phyloP scores from a whole-genome alignment of 2,113 vertebrate genomes.

The Gallinago media region DNA sequence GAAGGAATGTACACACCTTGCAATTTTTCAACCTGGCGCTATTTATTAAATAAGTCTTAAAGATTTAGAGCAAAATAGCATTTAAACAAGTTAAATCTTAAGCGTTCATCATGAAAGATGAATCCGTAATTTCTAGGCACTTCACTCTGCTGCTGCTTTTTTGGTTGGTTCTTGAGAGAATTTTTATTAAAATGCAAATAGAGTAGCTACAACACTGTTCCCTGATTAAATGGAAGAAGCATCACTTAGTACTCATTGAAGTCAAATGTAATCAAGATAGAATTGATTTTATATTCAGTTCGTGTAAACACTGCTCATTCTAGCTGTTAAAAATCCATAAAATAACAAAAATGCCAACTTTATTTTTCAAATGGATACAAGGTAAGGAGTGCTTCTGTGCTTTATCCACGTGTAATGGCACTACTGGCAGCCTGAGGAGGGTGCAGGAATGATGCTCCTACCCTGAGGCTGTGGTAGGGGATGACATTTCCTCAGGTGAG shows the following conservation, averaged over 20 bases:
- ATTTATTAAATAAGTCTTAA: background rate
- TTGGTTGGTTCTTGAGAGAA: slow-evolving; percentile 23
- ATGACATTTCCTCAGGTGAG: background rate
- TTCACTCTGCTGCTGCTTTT: slow-evolving; percentile 13
- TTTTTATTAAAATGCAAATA: slow-evolving; percentile 73
- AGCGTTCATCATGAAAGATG: background rate
- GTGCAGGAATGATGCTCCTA: background rate
- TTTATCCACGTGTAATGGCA: background rate
- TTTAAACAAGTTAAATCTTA: background rate
- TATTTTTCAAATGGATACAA: slow-evolving; percentile 57
- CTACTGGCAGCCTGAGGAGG: background rate
- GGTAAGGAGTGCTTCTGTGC: background rate
- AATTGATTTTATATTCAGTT: slow-evolving; percentile 75
- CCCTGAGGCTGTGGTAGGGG: background rate
- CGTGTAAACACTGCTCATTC: slow-evolving; percentile 67
- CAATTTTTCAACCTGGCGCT: background rate
- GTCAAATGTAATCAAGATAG: slow-evolving; percentile 77
- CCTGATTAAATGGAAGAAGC: slow-evolving; percentile 74
- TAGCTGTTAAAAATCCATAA: slow-evolving; percentile 68
- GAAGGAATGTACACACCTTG: background rate
- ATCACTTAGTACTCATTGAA: slow-evolving; percentile 70
- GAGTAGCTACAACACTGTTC: slow-evolving; percentile 28
- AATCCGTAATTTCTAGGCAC: background rate
- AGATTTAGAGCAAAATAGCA: slow-evolving; percentile 12
- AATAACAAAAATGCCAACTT: slow-evolving; percentile 61